Evolutionary conservation across 2,888 invertebrate species (phyloP).

Genomic region (Sabatieria punctata): DNA sequence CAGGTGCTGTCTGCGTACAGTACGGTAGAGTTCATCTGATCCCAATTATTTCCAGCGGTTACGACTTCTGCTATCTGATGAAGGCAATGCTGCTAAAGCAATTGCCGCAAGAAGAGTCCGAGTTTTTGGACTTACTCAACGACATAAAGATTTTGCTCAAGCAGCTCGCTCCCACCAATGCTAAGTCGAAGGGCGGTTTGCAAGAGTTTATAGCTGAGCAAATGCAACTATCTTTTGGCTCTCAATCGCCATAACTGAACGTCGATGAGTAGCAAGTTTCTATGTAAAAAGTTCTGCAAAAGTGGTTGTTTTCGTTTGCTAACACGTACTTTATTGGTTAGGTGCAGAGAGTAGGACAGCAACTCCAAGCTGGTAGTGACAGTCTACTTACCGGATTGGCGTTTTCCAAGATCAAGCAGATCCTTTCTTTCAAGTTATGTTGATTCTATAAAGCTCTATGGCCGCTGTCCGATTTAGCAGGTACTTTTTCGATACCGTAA

Average conservation of each 20-base stretch:
- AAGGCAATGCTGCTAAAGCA: constrained; percentile 80
- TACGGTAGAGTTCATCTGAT: neutral
- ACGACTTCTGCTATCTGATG: constrained; percentile 90
- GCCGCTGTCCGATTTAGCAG: too few relatives aligned
- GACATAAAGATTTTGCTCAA: too few relatives aligned
- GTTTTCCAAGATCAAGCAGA: constrained; percentile 98
- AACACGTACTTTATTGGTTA: constrained; percentile 29
- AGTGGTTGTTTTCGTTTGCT: neutral
- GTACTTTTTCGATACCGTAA: too few relatives aligned
- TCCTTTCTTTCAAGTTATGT: too few relatives aligned
- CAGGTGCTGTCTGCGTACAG: constrained; percentile 38
- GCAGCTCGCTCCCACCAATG: constrained; percentile 21
- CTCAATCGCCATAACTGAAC: too few relatives aligned
- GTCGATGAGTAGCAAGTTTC: too few relatives aligned
- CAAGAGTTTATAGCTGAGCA: constrained; percentile 70
- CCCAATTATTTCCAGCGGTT: constrained; percentile 47
- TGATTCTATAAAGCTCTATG: too few relatives aligned
- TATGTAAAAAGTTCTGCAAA: too few relatives aligned
- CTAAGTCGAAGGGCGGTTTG: constrained; percentile 83
- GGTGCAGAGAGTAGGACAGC: constrained; percentile 76
- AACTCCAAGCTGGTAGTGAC: constrained; percentile 97
- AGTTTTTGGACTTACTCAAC: constrained; percentile 80
- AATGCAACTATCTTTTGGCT: constrained; percentile 35
- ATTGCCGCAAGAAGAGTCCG: constrained; percentile 76
- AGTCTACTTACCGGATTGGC: constrained; percentile 93